A percentile compares a stretch with the other conserved stretches of the same genome.
These are phyloP conservation scores for Clytia hemisphaerica DNA, from an alignment of 30 jellyfish, hydroid and myxozoan genomes.

Conservation along the genomic window DNA sequence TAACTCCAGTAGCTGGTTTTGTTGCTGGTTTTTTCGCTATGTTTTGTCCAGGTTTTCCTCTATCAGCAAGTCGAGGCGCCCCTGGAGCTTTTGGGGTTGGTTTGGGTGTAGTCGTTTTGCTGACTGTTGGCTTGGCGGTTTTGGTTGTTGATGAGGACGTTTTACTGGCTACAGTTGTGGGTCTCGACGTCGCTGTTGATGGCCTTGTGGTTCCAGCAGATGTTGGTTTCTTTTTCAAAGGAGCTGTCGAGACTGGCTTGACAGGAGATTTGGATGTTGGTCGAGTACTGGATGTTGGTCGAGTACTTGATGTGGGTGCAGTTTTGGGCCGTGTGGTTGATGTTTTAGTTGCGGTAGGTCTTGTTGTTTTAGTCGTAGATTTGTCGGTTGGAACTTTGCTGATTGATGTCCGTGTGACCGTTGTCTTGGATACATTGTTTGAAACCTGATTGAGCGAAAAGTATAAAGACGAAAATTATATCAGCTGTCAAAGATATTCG, in stretches of 20 bases:
- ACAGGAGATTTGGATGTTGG: background rate
- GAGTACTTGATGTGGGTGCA: constrained; percentile 5
- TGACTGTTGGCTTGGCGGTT: background rate
- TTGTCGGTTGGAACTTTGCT: too few species aligned
- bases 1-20: too few species aligned
- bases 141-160: background rate
- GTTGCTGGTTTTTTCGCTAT: too few species aligned
- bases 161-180: background rate
- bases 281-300: constrained; percentile 3
- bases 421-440: too few species aligned
- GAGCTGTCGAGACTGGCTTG: background rate
- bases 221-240: constrained; percentile 4
- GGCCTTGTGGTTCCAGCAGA: background rate
- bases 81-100: too few species aligned
- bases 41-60: too few species aligned
- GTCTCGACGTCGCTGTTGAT: constrained; percentile 2
- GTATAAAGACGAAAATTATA: too few species aligned
- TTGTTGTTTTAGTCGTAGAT: too few species aligned
- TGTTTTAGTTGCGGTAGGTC: background rate
- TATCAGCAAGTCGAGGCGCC: too few species aligned
- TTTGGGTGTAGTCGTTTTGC: constrained; percentile 1
- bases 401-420: too few species aligned
- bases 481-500: too few species aligned
- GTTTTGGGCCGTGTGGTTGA: background rate
- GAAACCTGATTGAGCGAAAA: too few species aligned